Base-by-base conservation (phyloP, 1,140 invertebrate genomes). In the Drosophila chauvacae region DNA sequence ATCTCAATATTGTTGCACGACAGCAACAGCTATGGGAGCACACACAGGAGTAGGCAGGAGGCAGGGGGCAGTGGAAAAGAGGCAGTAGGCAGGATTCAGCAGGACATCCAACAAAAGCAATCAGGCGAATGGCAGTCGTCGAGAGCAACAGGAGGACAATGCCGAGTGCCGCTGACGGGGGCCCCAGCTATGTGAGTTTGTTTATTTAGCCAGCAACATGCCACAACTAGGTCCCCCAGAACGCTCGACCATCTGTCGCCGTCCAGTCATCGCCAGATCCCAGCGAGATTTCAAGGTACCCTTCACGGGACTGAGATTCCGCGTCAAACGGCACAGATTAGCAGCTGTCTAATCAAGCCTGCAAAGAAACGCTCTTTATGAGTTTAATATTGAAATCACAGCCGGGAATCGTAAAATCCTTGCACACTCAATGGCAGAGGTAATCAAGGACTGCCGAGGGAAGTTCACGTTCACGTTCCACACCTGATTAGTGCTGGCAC, bases 1-100 rank as follows among this genome's bases (percentile, higher is more conserved):
- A 87, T 87, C 83, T 87, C 84, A 87, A 87, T 87, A 87, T 80
- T 90, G 84, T 87, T 78, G 85, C 62, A 88, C 60, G 71, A 72
- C 84, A 80, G 73, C 72, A 82, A 62, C 80, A 75, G 60, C 64
- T 50, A 56, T 57, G 61, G 55, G 45, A 51, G 23, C 41, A 4
- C 50, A 51, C 26, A 51, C 48, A 59, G 55, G n/a, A 26, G 33
- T 35, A 35, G 33, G 33, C 11, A 6, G 11, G 23, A 6, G 23
- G 0, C 7, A 47, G 14, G 3, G 14, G 20, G 4, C 16, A 48
- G 23, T 4, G 7, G 47, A 4, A 10, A 10, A 4, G 10, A 33
- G 10, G 30, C 30, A 33, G 16, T 2, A 23, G 33, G 18, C 33
- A 30, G 47, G 47, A 26, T 28, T 28, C 47, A 16, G 26, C 23